Evolutionary conservation across 2,888 invertebrate genomes (phyloP), one percentile per base, ranked within the genome.

Genomic region (Erebia ligea): DNA sequence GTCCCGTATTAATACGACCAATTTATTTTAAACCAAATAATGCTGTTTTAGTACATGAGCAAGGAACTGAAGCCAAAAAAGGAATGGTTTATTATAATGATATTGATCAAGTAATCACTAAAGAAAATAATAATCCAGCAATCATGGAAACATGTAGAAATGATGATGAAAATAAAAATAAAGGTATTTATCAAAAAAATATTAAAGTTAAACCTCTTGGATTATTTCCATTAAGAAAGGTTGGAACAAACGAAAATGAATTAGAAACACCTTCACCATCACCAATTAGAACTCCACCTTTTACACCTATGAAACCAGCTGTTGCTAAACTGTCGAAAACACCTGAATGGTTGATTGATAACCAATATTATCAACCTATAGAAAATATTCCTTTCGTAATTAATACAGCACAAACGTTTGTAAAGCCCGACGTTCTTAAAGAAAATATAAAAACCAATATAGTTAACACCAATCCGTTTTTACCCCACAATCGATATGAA

Each of bases 301-400:
- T 79, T 50, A 81, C 84, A 63, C 34, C 71, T 5, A 54, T 76
- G 0, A 76, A 84, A 75, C 34, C 34, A 34, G 68, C 79, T 3
- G 84, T 87, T 1, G 84, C 82, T n/a, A 89, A 82, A 72, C 75
- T 91, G 42, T 79, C 85, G 2, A 90, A 85, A 82, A 83, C 86
- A 9, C 90, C 92, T 6, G 83, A 86, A 74, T 90, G 87, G 84
- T 76, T 92, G 50, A 82, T 88, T 21, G 88, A 91, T 63, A 92
- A 92, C 68, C 81, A 89, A 75, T 92, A 92, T 76, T 91, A 91
- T 72, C 92, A 91, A 75, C 91, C 92, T 1, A 79, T 91, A 78
- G 84, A 88, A 64, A 87, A 88, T 71, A 87, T 90, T 9, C 87
- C 91, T 2, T 89, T 91, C 75, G 81, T 86, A 34, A 89, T 90